Conservation (phyloP, 2,888 invertebrate genomes). For the Metallyticus violacea region DNA sequence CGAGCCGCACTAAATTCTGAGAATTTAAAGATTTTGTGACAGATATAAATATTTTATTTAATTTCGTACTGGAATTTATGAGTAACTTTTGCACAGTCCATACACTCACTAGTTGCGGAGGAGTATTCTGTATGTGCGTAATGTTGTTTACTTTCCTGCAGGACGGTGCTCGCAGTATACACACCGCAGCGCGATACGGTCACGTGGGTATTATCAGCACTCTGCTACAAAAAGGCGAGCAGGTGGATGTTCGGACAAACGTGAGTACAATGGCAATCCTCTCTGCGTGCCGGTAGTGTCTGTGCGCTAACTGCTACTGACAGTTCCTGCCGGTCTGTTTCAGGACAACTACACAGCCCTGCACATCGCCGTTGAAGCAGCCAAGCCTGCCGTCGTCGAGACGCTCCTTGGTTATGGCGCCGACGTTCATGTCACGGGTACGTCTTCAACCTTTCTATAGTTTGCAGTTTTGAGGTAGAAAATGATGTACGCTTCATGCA, state of each 20-base stretch:
- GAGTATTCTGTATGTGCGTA: not conserved
- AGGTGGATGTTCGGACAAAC: constrained; percentile 92
- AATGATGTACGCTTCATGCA: too few relatives aligned
- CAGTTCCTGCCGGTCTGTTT: constrained; percentile 27
- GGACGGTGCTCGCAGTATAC: constrained; percentile 95
- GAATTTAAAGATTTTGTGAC: too few relatives aligned
- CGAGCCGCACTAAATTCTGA: too few relatives aligned
- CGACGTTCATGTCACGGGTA: constrained; percentile 88
- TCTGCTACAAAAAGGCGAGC: constrained; percentile 91
- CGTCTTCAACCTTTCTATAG: too few relatives aligned
- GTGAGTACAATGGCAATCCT: constrained; percentile 54
- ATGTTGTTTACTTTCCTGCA: constrained; percentile 41
- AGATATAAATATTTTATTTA: too few relatives aligned
- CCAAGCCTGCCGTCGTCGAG: constrained; percentile 92
- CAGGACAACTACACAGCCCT: constrained; percentile 97
- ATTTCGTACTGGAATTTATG: too few relatives aligned
- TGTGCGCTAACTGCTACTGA: not conserved
- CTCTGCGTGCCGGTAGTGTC: not conserved
- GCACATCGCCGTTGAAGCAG: constrained; percentile 94
- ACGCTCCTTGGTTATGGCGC: constrained; percentile 95
- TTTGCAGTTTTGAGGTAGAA: too few relatives aligned
- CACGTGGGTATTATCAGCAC: constrained; percentile 97
- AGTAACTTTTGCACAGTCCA: too few relatives aligned
- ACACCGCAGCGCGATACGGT: constrained; percentile 95
- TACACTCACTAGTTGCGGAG: too few relatives aligned